A percentile compares a stretch with the other conserved stretches of the same genome.
Conservation (phyloP, 2,888 invertebrate genomes). For the Blera fallax region DNA sequence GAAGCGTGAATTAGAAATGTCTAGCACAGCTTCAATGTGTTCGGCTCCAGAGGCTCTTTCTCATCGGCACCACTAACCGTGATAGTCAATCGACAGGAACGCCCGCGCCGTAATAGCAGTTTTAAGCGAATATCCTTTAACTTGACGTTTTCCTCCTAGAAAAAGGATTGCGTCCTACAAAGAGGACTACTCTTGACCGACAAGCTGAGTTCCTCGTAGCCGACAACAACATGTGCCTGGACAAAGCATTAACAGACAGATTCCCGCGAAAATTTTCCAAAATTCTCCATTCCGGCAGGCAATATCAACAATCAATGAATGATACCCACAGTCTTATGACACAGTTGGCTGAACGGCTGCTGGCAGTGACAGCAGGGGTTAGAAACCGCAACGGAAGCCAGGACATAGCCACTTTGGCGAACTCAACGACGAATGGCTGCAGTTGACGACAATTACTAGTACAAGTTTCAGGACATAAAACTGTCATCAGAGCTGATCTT, state of each 20-base stretch:
- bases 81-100: no score
- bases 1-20: no score
- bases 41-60: no score
- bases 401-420: background rate
- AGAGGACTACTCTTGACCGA: background rate
- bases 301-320: background rate
- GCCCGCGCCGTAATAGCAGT: no score
- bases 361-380: background rate
- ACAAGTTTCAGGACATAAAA: constrained; percentile 5
- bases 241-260: background rate
- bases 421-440: background rate
- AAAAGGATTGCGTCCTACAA: background rate
- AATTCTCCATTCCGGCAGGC: background rate
- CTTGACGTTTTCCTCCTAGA: no score
- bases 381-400: background rate
- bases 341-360: background rate
- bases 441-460: background rate
- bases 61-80: no score
- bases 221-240: background rate
- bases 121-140: no score
- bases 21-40: no score
- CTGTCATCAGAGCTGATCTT: background rate
- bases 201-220: background rate
- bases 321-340: background rate
- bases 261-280: background rate